Evolutionary conservation across 1,140 invertebrate species (phyloP).

Genomic region (Pristionchus pacificus): DNA sequence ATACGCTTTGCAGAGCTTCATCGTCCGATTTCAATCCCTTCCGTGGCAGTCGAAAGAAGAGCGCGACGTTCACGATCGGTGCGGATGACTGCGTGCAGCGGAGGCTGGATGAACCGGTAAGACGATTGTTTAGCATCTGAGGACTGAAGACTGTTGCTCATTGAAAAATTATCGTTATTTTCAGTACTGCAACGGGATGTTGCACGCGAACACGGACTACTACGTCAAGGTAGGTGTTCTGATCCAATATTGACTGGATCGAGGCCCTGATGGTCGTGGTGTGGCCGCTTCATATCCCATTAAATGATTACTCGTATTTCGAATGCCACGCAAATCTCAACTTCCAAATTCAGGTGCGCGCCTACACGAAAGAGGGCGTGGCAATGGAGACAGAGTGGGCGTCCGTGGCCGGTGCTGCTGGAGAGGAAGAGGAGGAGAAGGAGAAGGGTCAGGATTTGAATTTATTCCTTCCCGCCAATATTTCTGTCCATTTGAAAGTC

Average conservation of each 20-base stretch:
- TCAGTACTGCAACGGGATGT: slow-evolving; percentile 50
- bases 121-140: too few relatives aligned
- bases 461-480: too few relatives aligned
- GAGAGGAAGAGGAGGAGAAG: slow-evolving; percentile 37
- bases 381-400: slow-evolving; percentile 56
- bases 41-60: slow-evolving; percentile 20
- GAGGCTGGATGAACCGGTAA: slow-evolving; percentile 47
- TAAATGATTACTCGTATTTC: too few relatives aligned
- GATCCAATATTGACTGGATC: too few relatives aligned
- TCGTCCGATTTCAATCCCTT: slow-evolving; percentile 51
- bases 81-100: slow-evolving; percentile 50
- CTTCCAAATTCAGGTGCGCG: too few relatives aligned
- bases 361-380: slow-evolving; percentile 47
- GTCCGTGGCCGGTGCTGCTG: slow-evolving; percentile 20
- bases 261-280: too few relatives aligned
- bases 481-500: too few relatives aligned
- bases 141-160: too few relatives aligned
- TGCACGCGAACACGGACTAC: slow-evolving; percentile 47
- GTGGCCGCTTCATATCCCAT: too few relatives aligned
- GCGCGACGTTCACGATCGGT: slow-evolving; percentile 47
- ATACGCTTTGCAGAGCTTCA: slow-evolving; percentile 36
- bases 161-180: too few relatives aligned
- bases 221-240: too few relatives aligned
- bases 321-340: too few relatives aligned
- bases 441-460: slow-evolving; percentile 18